These are phyloP conservation scores for Alsophila aescularia DNA, from an alignment of 2,888 invertebrate genomes.

Conservation along the genomic window DNA sequence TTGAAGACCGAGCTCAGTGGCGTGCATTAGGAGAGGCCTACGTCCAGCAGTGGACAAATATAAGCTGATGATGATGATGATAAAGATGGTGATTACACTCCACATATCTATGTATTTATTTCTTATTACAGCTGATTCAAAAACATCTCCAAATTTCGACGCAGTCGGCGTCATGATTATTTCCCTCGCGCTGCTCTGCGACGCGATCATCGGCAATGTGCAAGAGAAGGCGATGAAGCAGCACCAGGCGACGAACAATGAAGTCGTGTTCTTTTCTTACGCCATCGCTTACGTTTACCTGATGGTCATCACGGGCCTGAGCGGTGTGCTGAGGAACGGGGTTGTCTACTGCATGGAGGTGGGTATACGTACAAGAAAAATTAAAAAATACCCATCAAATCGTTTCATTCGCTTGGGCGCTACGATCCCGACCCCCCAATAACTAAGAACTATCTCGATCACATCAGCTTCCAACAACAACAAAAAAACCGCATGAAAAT, in stretches of 20 bases:
- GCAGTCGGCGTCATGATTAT: conserved; percentile 89
- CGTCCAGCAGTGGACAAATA: no score
- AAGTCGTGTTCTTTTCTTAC: conserved; percentile 97
- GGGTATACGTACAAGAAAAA: no score
- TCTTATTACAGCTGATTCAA: conserved; percentile 86
- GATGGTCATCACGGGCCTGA: conserved; percentile 87
- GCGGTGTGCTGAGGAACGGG: conserved; percentile 90
- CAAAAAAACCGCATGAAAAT: no score
- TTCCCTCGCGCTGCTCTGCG: conserved; percentile 94
- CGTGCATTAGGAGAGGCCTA: no score
- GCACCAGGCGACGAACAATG: conserved; percentile 92
- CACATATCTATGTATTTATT: not conserved
- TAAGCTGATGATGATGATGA: no score
- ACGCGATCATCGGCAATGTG: conserved; percentile 98
- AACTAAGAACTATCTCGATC: no score
- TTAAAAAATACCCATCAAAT: no score
- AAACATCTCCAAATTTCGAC: conserved; percentile 90
- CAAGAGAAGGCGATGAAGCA: conserved; percentile 98
- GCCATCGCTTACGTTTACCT: conserved; percentile 94
- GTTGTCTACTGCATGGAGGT: conserved; percentile 91
- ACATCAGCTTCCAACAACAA: no score
- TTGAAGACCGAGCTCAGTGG: no score
- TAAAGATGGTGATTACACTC: no score
- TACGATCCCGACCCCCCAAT: no score
- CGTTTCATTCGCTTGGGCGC: no score